Conservation (phyloP, 2,113 vertebrate genomes). For the Tupaia chinensis region DNA sequence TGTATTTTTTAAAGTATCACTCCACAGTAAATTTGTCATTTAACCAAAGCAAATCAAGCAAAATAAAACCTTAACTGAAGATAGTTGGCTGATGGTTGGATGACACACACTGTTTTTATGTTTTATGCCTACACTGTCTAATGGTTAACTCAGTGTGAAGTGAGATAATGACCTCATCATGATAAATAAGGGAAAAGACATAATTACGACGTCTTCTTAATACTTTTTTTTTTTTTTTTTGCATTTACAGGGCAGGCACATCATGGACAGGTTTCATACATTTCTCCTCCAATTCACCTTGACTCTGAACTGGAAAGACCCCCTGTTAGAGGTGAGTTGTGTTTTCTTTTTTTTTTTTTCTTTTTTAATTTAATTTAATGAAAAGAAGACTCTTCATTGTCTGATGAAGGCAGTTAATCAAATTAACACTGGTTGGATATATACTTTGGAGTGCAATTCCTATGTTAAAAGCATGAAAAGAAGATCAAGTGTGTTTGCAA, state of each 20-base stretch:
- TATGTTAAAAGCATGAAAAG: not conserved
- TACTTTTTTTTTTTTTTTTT: not conserved
- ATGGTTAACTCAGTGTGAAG: not conserved
- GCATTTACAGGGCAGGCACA: constrained; percentile 88
- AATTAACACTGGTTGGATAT: not conserved
- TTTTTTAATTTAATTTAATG: not conserved
- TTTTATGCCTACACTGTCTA: not conserved
- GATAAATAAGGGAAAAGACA: not conserved
- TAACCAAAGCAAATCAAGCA: not conserved
- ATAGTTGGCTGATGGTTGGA: not conserved
- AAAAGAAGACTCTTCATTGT: not conserved
- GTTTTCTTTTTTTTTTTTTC: not conserved
- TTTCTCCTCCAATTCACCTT: constrained; percentile 89
- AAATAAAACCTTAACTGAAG: not conserved
- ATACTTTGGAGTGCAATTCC: not conserved
- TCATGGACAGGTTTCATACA: constrained; percentile 90
- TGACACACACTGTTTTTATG: not conserved
- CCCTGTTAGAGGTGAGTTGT: constrained; percentile 87
- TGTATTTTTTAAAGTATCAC: not conserved
- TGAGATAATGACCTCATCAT: not conserved
- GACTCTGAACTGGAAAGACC: constrained; percentile 89
- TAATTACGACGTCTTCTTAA: not conserved
- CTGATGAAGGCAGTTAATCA: not conserved
- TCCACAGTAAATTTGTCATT: not conserved
- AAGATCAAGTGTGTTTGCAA: not conserved